Evolutionary conservation across 2,113 vertebrate species (phyloP).

Genomic region (Tichodroma muraria): DNA sequence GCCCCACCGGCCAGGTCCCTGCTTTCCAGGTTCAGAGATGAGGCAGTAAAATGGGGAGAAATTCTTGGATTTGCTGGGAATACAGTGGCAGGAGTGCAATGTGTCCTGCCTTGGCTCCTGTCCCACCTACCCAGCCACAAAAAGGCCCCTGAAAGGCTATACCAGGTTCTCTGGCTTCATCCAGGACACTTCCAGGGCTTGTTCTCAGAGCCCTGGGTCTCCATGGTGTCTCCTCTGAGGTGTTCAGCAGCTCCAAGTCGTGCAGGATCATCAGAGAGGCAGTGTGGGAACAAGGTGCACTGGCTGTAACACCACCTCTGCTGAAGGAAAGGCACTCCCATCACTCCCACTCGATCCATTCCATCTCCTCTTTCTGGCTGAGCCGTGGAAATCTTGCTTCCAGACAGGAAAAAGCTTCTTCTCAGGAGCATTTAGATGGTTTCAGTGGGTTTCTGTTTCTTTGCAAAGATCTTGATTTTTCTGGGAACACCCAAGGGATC

Average conservation of each 20-base stretch:
- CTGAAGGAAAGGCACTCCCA: background rate
- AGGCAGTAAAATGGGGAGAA: background rate
- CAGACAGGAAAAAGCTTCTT: background rate
- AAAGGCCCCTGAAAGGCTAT: background rate
- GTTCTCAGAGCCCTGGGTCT: background rate
- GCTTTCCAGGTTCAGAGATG: background rate
- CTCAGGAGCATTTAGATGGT: background rate
- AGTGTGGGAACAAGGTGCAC: background rate
- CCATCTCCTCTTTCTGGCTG: background rate
- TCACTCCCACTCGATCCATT: background rate
- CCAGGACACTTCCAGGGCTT: background rate
- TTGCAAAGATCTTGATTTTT: background rate
- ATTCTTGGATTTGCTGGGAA: background rate
- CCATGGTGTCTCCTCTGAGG: background rate
- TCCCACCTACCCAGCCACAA: background rate
- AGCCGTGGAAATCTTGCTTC: background rate
- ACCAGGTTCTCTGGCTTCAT: background rate
- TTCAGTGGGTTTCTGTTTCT: background rate
- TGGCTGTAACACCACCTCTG: background rate
- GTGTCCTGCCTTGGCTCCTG: background rate
- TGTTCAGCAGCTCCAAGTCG: background rate
- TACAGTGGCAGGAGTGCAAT: background rate
- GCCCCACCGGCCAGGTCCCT: background rate
- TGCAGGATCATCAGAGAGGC: background rate
- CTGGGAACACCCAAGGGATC: background rate